phyloP scores from a whole-genome alignment of 2,888 invertebrate species.

The Barypeithes pellucidus region DNA sequence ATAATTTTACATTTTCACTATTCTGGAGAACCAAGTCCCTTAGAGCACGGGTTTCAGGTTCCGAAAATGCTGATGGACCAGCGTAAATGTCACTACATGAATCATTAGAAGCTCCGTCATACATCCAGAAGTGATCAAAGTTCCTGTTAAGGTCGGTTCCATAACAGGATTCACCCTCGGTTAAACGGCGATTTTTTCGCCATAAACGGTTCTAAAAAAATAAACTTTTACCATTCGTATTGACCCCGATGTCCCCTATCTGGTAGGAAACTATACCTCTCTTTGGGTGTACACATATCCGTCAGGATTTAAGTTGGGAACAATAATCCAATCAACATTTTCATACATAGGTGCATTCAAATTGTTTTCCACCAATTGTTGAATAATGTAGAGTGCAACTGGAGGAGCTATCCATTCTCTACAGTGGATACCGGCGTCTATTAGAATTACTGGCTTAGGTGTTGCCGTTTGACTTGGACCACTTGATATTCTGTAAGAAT shows the following conservation, averaged over 20 bases:
- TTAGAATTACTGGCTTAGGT: conserved; percentile 74
- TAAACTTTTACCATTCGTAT: too few relatives aligned
- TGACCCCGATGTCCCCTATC: too few relatives aligned
- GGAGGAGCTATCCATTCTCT: conserved; percentile 84
- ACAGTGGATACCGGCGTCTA: conserved; percentile 78
- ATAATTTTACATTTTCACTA: conserved; percentile 74
- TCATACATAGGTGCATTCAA: conserved; percentile 74
- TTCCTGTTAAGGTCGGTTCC: conserved; percentile 61
- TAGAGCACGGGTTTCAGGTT: conserved; percentile 75
- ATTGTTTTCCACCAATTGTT: conserved; percentile 76
- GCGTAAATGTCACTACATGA: conserved; percentile 71
- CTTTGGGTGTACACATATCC: conserved; percentile 73
- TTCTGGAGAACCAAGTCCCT: conserved; percentile 72
- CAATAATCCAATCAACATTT: conserved; percentile 78
- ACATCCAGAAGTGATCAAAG: conserved; percentile 81
- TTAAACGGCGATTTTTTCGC: conserved; percentile 60
- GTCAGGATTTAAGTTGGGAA: conserved; percentile 82
- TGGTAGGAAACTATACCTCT: conserved; percentile 33
- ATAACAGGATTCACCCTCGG: conserved; percentile 50
- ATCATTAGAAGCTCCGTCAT: conserved; percentile 62
- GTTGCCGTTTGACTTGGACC: conserved; percentile 65
- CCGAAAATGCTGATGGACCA: conserved; percentile 71
- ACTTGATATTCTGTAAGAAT: conserved; percentile 73
- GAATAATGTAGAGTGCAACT: conserved; percentile 77
- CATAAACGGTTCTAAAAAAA: conserved; percentile 58